These are phyloP conservation scores for Fulica atra DNA, from an alignment of 2,113 vertebrate species.

Conservation along the genomic window DNA sequence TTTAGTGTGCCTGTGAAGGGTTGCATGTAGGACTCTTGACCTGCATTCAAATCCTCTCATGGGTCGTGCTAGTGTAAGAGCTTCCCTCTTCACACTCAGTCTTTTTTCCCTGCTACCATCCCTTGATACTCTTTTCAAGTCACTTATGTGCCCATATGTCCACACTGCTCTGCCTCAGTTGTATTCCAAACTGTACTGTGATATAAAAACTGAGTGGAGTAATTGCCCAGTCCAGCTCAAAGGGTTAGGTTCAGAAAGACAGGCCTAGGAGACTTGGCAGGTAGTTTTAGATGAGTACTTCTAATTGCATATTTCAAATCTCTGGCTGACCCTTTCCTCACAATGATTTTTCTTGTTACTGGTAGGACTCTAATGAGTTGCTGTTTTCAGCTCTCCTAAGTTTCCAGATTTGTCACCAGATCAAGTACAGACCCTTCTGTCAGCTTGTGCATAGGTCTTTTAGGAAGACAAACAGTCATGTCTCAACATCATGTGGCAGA, in stretches of 20 bases:
- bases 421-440: neutral
- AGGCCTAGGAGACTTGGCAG: neutral
- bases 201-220: neutral
- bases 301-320: conserved; percentile 10
- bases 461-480: neutral
- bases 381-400: neutral
- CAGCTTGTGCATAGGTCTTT: neutral
- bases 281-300: conserved; percentile 27
- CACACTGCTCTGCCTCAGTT: neutral
- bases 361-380: neutral
- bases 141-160: neutral
- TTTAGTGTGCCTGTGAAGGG: neutral
- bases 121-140: neutral
- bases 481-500: neutral
- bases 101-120: neutral
- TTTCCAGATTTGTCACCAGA: neutral
- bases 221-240: conserved; percentile 16
- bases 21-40: neutral
- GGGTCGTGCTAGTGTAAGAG: neutral
- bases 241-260: neutral
- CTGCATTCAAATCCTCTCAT: neutral
- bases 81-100: neutral
- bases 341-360: neutral
- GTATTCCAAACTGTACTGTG: neutral
- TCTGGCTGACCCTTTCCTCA: neutral